Evolutionary conservation across 2,113 vertebrate genomes (phyloP).

Genomic region (Brienomyrus longianalis): DNA sequence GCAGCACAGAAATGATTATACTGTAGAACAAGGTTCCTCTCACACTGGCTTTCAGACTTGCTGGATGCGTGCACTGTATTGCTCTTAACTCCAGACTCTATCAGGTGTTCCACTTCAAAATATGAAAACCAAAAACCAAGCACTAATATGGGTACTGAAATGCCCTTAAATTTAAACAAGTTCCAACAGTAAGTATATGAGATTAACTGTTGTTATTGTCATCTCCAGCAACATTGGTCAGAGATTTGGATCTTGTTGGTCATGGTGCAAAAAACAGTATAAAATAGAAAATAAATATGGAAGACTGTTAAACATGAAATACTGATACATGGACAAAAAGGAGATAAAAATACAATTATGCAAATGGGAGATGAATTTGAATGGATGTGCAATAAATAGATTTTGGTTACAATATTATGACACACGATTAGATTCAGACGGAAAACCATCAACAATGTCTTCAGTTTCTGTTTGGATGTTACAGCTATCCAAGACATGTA

Average conservation of each 20-base stretch:
- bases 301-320: neutral
- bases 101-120: neutral
- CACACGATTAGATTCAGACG: neutral
- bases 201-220: neutral
- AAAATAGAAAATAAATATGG: neutral
- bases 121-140: neutral
- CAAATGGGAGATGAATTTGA: neutral
- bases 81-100: neutral
- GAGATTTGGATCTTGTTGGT: neutral
- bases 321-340: neutral
- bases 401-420: neutral
- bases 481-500: neutral
- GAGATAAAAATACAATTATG: neutral
- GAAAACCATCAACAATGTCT: neutral
- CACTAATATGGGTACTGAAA: neutral
- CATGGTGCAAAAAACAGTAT: neutral
- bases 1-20: neutral
- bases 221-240: neutral
- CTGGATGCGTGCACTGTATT: neutral
- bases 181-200: neutral
- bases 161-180: neutral
- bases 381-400: neutral
- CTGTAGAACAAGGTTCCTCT: neutral
- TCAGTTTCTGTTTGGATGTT: neutral
- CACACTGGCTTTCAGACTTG: neutral